Evolutionary conservation across 2,113 vertebrate species (phyloP).

Genomic region (Serinus canaria): DNA sequence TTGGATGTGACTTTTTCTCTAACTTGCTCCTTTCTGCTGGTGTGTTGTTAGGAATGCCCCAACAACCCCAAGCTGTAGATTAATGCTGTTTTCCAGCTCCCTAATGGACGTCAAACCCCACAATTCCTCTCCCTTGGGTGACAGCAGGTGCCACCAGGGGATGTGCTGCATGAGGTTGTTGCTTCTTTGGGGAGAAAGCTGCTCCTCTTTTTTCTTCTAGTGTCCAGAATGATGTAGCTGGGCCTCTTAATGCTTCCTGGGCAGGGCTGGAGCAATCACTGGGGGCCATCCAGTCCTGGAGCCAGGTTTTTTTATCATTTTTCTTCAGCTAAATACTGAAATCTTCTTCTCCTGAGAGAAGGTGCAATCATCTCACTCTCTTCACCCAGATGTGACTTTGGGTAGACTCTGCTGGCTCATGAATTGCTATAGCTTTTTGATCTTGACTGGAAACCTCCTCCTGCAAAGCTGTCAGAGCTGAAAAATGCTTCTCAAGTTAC

Average conservation of each 20-base stretch:
- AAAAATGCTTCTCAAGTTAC: background rate
- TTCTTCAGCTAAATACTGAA: background rate
- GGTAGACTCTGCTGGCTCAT: background rate
- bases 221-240: background rate
- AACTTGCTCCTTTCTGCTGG: background rate
- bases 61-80: background rate
- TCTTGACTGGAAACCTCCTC: background rate
- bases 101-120: background rate
- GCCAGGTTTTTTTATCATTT: background rate
- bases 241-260: background rate
- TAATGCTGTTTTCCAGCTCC: background rate
- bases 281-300: background rate
- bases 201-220: background rate
- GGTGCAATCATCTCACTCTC: accelerated
- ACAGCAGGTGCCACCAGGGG: background rate
- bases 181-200: background rate
- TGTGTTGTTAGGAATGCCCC: background rate
- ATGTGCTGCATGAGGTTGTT: background rate
- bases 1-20: background rate
- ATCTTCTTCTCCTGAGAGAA: background rate
- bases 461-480: background rate
- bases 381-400: background rate
- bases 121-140: background rate
- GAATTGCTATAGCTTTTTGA: background rate
- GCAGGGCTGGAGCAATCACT: background rate